Evolutionary conservation across 2,888 invertebrate species (phyloP).

Genomic region (Diadegma fenestrale): DNA sequence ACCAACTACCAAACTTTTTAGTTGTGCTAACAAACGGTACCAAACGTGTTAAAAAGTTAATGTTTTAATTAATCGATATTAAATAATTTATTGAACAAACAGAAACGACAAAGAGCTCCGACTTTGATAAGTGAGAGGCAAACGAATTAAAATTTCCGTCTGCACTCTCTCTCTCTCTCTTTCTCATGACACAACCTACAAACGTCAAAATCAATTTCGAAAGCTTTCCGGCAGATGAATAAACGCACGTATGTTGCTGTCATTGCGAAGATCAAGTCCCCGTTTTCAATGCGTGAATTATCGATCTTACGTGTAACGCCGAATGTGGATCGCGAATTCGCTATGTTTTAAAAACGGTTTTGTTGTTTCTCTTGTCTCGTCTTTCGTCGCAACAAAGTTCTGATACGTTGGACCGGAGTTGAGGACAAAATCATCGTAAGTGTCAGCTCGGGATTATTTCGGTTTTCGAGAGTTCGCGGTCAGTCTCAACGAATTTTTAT

Average conservation of each 20-base stretch:
- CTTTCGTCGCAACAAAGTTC: background rate
- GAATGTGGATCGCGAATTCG: conserved; percentile 3
- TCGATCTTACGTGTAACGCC: background rate
- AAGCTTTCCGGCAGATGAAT: conserved; percentile 27
- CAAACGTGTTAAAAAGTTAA: background rate
- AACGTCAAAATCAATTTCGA: conserved; percentile 58
- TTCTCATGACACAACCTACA: conserved; percentile 22
- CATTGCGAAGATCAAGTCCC: conserved; percentile 1
- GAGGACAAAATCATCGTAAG: conserved; percentile 5
- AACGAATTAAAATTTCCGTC: background rate
- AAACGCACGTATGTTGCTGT: conserved; percentile 17
- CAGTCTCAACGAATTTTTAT: background rate
- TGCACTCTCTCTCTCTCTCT: background rate
- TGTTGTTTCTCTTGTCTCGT: background rate
- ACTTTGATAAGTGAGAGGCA: too few species aligned
- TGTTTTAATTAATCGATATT: too few species aligned
- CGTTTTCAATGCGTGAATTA: background rate
- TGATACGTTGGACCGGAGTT: conserved; percentile 23
- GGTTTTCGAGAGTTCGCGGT: conserved; percentile 6
- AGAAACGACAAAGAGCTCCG: too few species aligned
- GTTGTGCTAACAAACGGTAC: background rate
- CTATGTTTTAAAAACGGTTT: conserved; percentile 32
- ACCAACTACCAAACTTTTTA: background rate
- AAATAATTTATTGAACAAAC: too few species aligned
- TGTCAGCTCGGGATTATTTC: background rate